Evolutionary conservation across 2,888 invertebrate species (phyloP), one percentile per base, ranked within the genome.

Genomic region (Isoperla grammatica): DNA sequence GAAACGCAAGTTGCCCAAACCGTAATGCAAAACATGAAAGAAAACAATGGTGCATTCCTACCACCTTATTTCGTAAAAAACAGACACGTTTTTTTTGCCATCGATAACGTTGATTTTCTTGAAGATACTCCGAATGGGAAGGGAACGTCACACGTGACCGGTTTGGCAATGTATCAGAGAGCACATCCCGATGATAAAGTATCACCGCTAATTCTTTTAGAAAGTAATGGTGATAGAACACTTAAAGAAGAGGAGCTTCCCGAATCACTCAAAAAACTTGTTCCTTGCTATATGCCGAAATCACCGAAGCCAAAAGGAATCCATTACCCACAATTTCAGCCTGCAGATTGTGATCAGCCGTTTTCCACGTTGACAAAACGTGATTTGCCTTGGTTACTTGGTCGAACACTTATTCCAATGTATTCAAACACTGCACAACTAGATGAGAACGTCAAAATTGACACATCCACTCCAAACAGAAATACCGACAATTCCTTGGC

Each of bases 71-170:
- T 59, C 20, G 42, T 61, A 2, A 49, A 42, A 56, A 56, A 43
- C 20, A 39, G 56, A 11, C 60, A 49, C 45, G 48, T 56, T 11
- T 56, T 42, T 43, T 62, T 59, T 60, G 62, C 62, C 11, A 56
- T 50, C 13, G 59, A 62, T 39, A 62, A 62, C 35, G 42, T 60
- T 23, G 56, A 62, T 29, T 62, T 60, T 56, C 37, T 12, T 17
- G 59, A 62, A 23, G 59, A 62, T 48, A 62, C 59, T 13, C 48
- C 59, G 11, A 40, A 62, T 49, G 62, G 56, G 2, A 60, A 60
- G 43, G 29, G 45, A 20, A 60, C 62, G 8, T 43, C 56, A 12
- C 62, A 60, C 42, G 56, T 40, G 9, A 62, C 59, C 48, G 62
- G 20, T 20, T 40, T 59, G 42, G 45, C 29, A 35, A 35, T 45